Evolutionary conservation across 2,888 invertebrate genomes (phyloP), one percentile per base, ranked within the genome.

Genomic region (Clistopyga incitator): DNA sequence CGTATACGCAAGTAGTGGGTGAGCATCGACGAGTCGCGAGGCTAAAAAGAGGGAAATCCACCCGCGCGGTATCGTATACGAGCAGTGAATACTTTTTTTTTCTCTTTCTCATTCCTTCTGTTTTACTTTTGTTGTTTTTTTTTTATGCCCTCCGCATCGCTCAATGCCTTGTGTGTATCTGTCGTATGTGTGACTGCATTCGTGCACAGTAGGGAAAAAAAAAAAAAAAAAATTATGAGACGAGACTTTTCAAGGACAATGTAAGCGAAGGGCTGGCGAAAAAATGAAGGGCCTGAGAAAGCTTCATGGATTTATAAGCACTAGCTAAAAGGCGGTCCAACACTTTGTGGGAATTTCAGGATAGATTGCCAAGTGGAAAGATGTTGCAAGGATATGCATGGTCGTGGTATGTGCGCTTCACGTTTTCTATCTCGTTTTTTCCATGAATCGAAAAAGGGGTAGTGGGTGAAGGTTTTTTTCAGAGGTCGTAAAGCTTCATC

Each of bases 171-270:
- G 52, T 70, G 23, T 76, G 50, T 59, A 54, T 50, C 18, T 45
- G 54, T 42, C n/a, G 59, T 54, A 29, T 67, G 56, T 20, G 38
- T 50, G 61, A 75, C 81, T 78, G 64, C 78, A 81, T 45, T 72
- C 59, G 81, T 61, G 68, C 75, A 74, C 47, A 72, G 72, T 72
- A 54, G 71, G 72, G 71, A 68, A 74, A 79, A 80, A 79, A 80
- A 80, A 84, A 74, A 68, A 74, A 79, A 80, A 79, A 80, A 80
- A 84, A 54, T 67, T 67, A 75, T 68, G 47, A 65, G 61, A 71
- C 29, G 67, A 71, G 86, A 71, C 79, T 87, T 87, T 87, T 89
- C 87, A 88, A 88, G 89, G 88, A 81, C 89, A 54, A 20, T 20
- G 25, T 25, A 25, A 25, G 56, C 13, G 25, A 25, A 56, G 15